Conservation (phyloP, 23 tunicate genomes). For the Phallusia fumigata region DNA sequence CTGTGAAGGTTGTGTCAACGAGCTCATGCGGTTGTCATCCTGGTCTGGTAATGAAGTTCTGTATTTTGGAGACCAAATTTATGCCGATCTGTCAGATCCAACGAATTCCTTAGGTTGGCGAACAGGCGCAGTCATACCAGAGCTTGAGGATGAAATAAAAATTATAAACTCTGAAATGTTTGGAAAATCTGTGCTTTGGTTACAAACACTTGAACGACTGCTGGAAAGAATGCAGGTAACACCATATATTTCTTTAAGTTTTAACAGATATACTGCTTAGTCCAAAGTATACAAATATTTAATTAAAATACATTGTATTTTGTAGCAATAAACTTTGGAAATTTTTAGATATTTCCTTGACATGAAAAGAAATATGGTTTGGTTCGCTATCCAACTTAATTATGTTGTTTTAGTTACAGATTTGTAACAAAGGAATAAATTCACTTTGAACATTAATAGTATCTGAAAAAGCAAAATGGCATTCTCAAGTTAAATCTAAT, state of each 20-base stretch:
- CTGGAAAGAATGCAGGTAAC: slow-evolving; percentile 87
- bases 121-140: slow-evolving; percentile 97
- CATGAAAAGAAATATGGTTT: no score
- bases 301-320: no score
- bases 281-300: no score
- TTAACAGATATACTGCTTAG: no score
- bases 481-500: no score
- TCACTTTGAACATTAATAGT: no score
- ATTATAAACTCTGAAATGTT: slow-evolving; percentile 58
- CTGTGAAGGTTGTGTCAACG: slow-evolving; percentile 81
- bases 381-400: no score
- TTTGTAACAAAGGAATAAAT: no score
- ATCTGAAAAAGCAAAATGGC: no score
- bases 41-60: slow-evolving; percentile 84
- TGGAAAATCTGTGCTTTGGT: slow-evolving; percentile 58
- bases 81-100: slow-evolving; percentile 72
- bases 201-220: slow-evolving; percentile 73
- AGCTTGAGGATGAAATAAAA: slow-evolving; percentile 74
- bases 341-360: no score
- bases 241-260: not conserved
- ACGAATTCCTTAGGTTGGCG: slow-evolving; percentile 84
- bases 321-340: no score
- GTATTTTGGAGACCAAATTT: slow-evolving; percentile 95
- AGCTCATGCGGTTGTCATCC: slow-evolving; percentile 67
- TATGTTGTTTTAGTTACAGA: no score